Percentiles rank a stretch among this genome's conserved stretches.
Conservation (phyloP, 2,797 vertebrate genomes). For the Peromyscus melanophrys region DNA sequence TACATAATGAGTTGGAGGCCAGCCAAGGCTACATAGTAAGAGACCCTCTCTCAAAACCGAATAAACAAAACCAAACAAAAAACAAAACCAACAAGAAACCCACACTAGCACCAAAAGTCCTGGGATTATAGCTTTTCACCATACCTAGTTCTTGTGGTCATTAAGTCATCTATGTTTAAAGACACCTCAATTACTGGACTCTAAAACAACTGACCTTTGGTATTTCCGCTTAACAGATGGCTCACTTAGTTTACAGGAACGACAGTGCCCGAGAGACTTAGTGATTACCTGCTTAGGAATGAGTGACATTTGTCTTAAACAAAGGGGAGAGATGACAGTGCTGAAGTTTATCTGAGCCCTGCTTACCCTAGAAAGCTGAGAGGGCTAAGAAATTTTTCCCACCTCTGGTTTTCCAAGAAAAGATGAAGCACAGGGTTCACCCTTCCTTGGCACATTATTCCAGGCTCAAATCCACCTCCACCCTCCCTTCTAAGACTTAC, state of each 20-base stretch:
- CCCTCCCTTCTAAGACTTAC: constrained; percentile 13
- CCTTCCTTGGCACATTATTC: neutral
- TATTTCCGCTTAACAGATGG: neutral
- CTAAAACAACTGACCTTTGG: neutral
- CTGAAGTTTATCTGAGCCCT: neutral
- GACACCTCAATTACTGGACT: neutral
- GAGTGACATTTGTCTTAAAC: constrained; percentile 2
- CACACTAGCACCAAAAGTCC: neutral
- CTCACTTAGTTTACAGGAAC: neutral
- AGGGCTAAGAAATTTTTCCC: constrained; percentile 8
- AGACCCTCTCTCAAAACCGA: neutral
- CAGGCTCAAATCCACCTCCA: constrained; percentile 36
- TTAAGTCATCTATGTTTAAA: neutral
- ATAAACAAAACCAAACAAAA: neutral
- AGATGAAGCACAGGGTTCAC: neutral
- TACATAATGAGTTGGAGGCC: neutral
- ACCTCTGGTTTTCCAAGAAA: constrained; percentile 46
- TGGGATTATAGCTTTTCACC: neutral
- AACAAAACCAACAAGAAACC: neutral
- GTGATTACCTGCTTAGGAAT: neutral
- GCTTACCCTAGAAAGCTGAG: constrained; percentile 4
- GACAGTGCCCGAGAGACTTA: neutral
- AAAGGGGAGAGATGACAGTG: neutral
- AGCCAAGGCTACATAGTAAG: neutral
- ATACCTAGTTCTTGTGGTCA: neutral